Conservation (phyloP, 37 sponge, comb jelly and placozoan genomes). For the Chondrosia reniformis region DNA sequence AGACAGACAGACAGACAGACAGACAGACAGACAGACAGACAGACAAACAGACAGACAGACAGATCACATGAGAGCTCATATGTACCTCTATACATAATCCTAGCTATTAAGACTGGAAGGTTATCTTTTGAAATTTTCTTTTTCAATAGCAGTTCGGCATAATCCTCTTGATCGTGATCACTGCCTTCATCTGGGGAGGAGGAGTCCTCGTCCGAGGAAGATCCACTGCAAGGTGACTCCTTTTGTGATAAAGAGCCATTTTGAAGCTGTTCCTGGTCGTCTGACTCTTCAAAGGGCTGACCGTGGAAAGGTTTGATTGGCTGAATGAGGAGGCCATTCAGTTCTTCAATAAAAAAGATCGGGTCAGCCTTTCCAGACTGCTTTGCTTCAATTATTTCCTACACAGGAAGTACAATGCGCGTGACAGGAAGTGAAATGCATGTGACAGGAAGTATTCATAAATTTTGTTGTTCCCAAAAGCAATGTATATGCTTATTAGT, state of each 20-base stretch:
- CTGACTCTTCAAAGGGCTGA: background rate
- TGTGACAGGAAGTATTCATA: too few species aligned
- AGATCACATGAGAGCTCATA: background rate
- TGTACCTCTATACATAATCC: constrained; percentile 69
- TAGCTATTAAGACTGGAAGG: constrained; percentile 59
- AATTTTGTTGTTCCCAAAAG: too few species aligned
- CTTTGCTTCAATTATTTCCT: constrained; percentile 11
- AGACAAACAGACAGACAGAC: too few species aligned
- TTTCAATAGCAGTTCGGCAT: constrained; percentile 17
- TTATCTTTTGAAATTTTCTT: constrained; percentile 37
- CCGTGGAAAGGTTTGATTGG: constrained; percentile 62
- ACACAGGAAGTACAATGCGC: background rate
- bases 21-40: too few species aligned
- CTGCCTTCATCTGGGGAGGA: constrained; percentile 40
- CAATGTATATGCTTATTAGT: too few species aligned
- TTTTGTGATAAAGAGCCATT: background rate
- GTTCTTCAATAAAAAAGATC: constrained; percentile 38
- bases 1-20: too few species aligned
- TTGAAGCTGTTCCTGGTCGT: background rate
- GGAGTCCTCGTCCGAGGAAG: constrained; percentile 21
- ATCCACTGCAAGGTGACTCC: constrained; percentile 9
- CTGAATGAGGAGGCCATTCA: constrained; percentile 54
- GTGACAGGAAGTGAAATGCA: too few species aligned
- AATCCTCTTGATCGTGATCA: constrained; percentile 49
- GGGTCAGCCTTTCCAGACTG: constrained; percentile 10